These are phyloP conservation scores for Zaprionus tsacasi DNA, from an alignment of 1,140 invertebrate species.

Conservation along the genomic window DNA sequence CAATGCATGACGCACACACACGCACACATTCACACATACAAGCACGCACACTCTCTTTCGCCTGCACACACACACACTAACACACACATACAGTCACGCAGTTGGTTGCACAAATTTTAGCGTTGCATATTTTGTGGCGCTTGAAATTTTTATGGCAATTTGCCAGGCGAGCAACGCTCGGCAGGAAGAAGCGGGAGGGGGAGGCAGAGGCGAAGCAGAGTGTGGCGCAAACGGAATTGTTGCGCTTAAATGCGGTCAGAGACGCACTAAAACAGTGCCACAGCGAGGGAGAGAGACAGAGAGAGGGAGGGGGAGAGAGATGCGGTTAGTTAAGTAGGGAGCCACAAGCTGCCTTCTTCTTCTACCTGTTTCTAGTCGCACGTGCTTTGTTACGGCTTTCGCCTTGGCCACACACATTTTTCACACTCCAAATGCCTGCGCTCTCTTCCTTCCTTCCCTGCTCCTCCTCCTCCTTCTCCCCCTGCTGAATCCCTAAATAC, in stretches of 20 bases:
- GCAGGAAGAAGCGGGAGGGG: conserved; percentile 33
- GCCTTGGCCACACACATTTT: conserved; percentile 71
- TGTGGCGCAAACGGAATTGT: conserved; percentile 47
- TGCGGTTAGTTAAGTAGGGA: conserved; percentile 16
- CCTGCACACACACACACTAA: neutral
- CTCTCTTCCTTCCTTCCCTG: neutral
- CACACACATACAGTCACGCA: conserved; percentile 15
- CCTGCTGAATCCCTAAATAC: neutral
- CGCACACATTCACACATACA: conserved; percentile 27
- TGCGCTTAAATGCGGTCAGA: conserved; percentile 53
- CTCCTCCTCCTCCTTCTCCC: neutral
- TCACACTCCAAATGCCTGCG: conserved; percentile 54
- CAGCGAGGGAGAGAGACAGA: neutral
- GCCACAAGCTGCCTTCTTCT: conserved; percentile 31
- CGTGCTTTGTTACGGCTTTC: conserved; percentile 44
- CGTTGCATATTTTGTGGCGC: conserved; percentile 77
- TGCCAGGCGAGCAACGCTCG: conserved; percentile 64
- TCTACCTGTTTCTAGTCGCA: conserved; percentile 49
- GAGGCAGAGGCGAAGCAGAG: conserved; percentile 4
- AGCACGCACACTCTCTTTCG: neutral
- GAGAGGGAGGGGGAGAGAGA: neutral
- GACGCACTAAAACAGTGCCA: conserved; percentile 43
- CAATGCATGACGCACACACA: conserved; percentile 27
- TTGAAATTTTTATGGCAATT: conserved; percentile 80
- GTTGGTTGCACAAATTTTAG: conserved; percentile 66